Base-by-base conservation (phyloP, 1,140 invertebrate genomes). In the Anthonomus grandis region DNA sequence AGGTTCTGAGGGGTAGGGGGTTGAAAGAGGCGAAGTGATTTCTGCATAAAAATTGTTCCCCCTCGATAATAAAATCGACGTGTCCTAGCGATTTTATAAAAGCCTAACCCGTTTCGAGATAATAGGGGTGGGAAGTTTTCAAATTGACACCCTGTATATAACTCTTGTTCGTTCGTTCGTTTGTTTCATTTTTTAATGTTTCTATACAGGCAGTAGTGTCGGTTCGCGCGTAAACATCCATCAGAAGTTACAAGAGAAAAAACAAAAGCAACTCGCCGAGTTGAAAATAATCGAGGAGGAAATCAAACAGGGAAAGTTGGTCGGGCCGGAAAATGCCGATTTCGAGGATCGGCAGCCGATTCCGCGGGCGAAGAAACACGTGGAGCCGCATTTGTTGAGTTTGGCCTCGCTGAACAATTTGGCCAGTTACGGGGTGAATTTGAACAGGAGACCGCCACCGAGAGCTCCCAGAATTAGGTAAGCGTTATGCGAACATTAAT, bases 201-300 rank as follows among this genome's bases (percentile, higher is more conserved):
- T n/a, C n/a, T n/a, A n/a, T n/a, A 25, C 46, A 51, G 48, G 65
- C 6, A 65, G 81, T 19, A 84, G 84, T 61, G 82, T 87, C 1
- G 84, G 86, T 0, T 90, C 86, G 1, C 71, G 86, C 12, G 86
- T 91, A 2, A 90, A 92, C 65, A 93, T 93, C 58, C 86, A 90
- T 60, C 87, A 91, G 63, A 93, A 93, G 68, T 72, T 93, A 1
- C 85, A 90, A 66, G 89, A 92, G 69, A 93, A 93, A 70, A 91
- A 91, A 60, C 87, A 90, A 64, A 90, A 93, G 62, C 90, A 93
- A 62, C 73, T 93, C 2, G 86, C 89, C 0, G 90, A 93, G 70
- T 69, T 93, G 9, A 78, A 86, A 51, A 78, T 81, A 41, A 90
- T 91, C 62, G 89, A 92, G 65, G 88, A 91, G 65, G 90, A 93